These are phyloP conservation scores for Sylvilagus bachmani DNA, from an alignment of 2,113 vertebrate species.

Conservation along the genomic window DNA sequence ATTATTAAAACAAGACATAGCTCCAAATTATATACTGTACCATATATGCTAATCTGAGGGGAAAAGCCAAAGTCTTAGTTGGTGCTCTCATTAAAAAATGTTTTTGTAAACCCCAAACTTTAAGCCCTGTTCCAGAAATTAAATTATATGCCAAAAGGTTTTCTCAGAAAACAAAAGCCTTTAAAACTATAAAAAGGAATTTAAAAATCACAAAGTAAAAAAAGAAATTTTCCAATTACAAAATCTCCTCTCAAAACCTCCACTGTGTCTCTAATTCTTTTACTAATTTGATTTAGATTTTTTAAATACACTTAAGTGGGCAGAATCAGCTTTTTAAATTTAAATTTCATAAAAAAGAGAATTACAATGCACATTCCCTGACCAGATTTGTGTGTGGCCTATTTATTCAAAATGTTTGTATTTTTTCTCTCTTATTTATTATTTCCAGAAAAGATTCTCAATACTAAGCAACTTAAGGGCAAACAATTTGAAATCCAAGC, in stretches of 20 bases:
- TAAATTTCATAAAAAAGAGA: conserved; percentile 74
- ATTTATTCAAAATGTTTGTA: conserved; percentile 59
- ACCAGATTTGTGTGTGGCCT: conserved; percentile 68
- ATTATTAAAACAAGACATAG: conserved; percentile 31
- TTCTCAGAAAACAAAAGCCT: conserved; percentile 48
- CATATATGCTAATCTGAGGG: conserved; percentile 11
- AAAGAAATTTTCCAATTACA: conserved; percentile 51
- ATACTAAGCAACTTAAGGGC: conserved; percentile 58
- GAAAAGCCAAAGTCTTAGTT: background rate
- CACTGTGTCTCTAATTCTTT: conserved; percentile 54
- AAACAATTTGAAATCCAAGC: conserved; percentile 57
- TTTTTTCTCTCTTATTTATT: conserved; percentile 75
- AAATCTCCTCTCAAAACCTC: conserved; percentile 42
- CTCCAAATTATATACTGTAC: conserved; percentile 42
- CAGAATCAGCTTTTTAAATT: conserved; percentile 58
- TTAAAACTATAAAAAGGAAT: conserved; percentile 27
- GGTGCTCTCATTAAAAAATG: background rate
- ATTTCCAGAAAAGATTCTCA: conserved; percentile 68
- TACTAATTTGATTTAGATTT: conserved; percentile 46
- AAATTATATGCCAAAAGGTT: conserved; percentile 59
- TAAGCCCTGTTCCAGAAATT: conserved; percentile 41
- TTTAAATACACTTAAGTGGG: conserved; percentile 37
- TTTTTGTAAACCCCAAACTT: conserved; percentile 39
- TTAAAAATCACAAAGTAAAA: conserved; percentile 1
- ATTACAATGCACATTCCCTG: conserved; percentile 47